Evolutionary conservation across 2,888 invertebrate genomes (phyloP), one percentile per base, ranked within the genome.

Genomic region (Tipula helvola): DNA sequence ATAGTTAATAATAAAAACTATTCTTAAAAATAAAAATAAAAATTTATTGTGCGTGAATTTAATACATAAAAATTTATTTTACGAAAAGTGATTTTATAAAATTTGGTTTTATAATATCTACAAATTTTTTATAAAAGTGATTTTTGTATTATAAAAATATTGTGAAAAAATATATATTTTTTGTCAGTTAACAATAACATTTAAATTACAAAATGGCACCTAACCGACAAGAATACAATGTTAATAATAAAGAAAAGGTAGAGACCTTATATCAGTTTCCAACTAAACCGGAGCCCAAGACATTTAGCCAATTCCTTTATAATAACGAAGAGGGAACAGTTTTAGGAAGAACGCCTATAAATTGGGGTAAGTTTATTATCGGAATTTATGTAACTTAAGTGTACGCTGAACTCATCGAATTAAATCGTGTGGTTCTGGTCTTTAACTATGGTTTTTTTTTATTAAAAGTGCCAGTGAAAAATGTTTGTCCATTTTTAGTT

Each of bases 341-440:
- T 87, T 41, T 87, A 7, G 88, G 88, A 8, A 42, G 88, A 57
- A 87, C 87, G 41, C 87, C 87, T 3, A 86, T 57, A 39, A 87
- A 86, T 86, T 88, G 88, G 88, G 87, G 88, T 88, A 84, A 85
- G 83, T 71, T 13, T 41, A 16, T 44, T 85, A 36, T 28, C 13
- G 36, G 28, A 39, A 7, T 39, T 39, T 39, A 39, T 39, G 5
- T 39, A 39, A 39, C 7, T 39, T 36, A 86, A 18, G 47, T 47
- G 47, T 47, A 28, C 2, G 42, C 42, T 12, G 8, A 44, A 44
- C 3, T 12, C 42, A 44, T 44, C 8, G 5, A 5, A 44, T 28
- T 28, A 28, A 1, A 28, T 28, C 2, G 28, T 28, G 28, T 28
- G 28, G 28, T 28, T 12, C n/a, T 47, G 47, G 13, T 13, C n/a